phyloP scores from a whole-genome alignment of 30 jellyfish, hydroid and myxozoan species.

The Hydra vulgaris region DNA sequence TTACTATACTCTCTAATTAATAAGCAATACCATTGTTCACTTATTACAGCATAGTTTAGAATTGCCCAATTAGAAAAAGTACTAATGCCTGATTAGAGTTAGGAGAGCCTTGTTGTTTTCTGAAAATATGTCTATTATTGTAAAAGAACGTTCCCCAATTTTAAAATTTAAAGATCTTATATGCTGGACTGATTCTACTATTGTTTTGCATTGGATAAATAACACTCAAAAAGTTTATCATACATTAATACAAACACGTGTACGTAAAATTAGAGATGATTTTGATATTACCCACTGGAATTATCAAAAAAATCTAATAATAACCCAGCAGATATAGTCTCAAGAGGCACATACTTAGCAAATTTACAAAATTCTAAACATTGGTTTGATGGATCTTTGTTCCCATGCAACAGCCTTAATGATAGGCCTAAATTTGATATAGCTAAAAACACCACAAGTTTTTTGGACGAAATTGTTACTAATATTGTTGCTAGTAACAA shows the following conservation, averaged over 20 bases:
- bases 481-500: not conserved
- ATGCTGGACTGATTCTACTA: constrained; percentile 16
- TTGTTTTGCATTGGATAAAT: constrained; percentile 13
- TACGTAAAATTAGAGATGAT: not conserved
- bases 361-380: not conserved
- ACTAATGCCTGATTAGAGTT: constrained; percentile 13
- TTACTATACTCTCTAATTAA: not conserved
- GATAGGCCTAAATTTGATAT: not conserved
- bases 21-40: not conserved
- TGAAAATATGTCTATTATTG: not conserved
- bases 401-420: not conserved
- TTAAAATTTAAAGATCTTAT: not conserved
- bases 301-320: not conserved
- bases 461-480: not conserved
- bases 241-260: not conserved
- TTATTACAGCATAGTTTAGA: not conserved
- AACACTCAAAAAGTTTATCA: not conserved
- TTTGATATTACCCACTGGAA: not conserved
- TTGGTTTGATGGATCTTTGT: not conserved
- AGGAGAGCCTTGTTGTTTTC: not conserved
- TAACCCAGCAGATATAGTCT: constrained; percentile 26
- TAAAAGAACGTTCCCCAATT: not conserved
- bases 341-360: constrained; percentile 1
- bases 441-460: not conserved
- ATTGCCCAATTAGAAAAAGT: not conserved